These are phyloP conservation scores for Liolophura sinensis DNA, from an alignment of 1,140 invertebrate genomes.

Conservation along the genomic window DNA sequence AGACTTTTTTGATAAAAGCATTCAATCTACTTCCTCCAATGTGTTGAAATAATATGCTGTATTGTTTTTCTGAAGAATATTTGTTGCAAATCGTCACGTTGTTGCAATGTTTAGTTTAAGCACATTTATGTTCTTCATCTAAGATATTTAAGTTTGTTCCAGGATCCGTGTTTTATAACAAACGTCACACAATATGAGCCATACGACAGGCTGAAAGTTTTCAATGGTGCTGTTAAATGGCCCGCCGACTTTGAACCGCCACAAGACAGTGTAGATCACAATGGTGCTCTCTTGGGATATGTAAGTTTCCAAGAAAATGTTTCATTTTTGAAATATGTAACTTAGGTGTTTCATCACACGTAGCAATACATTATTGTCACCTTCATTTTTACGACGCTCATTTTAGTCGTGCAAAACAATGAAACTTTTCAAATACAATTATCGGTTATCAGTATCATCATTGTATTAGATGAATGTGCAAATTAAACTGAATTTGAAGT, in stretches of 20 bases:
- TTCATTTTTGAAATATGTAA: not conserved
- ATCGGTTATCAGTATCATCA: too few species aligned
- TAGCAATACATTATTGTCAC: not conserved
- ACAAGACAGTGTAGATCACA: slow-evolving; percentile 7
- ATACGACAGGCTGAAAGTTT: slow-evolving; percentile 11
- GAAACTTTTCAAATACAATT: not conserved
- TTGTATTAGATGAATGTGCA: not conserved
- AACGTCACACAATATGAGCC: slow-evolving; percentile 23
- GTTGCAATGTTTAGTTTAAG: not conserved
- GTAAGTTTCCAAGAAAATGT: slow-evolving; percentile 3
- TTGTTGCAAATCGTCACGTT: not conserved
- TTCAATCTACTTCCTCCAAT: not conserved
- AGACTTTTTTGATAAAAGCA: not conserved
- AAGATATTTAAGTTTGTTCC: not conserved
- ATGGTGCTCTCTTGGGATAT: slow-evolving; percentile 5
- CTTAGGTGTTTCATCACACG: not conserved
- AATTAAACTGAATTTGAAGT: not conserved
- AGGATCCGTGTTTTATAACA: slow-evolving; percentile 25
- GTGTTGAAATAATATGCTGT: not conserved
- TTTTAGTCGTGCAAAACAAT: not conserved
- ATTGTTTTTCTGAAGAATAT: not conserved
- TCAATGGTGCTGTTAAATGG: slow-evolving; percentile 31
- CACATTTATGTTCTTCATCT: not conserved
- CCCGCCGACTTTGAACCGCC: slow-evolving; percentile 13
- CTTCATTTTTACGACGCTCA: not conserved